Base-by-base conservation (phyloP, 2,797 vertebrate species). In the Enoplosus armatus region DNA sequence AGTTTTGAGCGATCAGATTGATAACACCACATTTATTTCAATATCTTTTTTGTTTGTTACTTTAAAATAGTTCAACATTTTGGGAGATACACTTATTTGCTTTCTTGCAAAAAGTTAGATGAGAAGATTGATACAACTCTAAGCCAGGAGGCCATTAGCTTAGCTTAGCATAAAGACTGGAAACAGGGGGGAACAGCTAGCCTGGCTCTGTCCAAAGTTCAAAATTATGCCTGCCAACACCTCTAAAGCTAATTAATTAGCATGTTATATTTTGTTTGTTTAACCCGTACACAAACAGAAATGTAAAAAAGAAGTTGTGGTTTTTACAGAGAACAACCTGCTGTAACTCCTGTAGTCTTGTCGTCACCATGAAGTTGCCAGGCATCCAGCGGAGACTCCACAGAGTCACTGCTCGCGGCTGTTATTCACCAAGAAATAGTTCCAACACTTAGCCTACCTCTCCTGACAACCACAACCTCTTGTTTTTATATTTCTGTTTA, bases 101-200 rank as follows among this genome's bases (percentile, higher is more conserved):
- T 50, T 43, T 50, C 3, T 27, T 51, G 6, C 14, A 15, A 75
- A 65, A 67, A 55, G 11, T 20, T 24, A 3, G 0, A 48, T 45
- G 16, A 27, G 12, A 43, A 10, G 14, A 31, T 29, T 6, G 26
- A 39, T 12, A 26, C 2, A 33, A 67, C 33, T 33, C 20, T 47
- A 4, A 48, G 7, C 26, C 27, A 53, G 11, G 37, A 29, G 4
- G 43, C 10, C 6, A 6, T 70, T 72, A 63, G 22, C 31, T 47
- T 61, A 78, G 60, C 45, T 65, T 66, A 39, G 43, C 53, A 56
- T 50, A 18, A 56, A n/a, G 41, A 27, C 51, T 26, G 41, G 37
- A 35, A 60, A 35, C n/a, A 26, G 16, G 35, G 7, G 22, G 10
- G 18, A n/a, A 48, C 45, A 41, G 29, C 20, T 24, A 20, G 27